Evolutionary conservation across 2,113 vertebrate species (phyloP).

Genomic region (Fulica atra): DNA sequence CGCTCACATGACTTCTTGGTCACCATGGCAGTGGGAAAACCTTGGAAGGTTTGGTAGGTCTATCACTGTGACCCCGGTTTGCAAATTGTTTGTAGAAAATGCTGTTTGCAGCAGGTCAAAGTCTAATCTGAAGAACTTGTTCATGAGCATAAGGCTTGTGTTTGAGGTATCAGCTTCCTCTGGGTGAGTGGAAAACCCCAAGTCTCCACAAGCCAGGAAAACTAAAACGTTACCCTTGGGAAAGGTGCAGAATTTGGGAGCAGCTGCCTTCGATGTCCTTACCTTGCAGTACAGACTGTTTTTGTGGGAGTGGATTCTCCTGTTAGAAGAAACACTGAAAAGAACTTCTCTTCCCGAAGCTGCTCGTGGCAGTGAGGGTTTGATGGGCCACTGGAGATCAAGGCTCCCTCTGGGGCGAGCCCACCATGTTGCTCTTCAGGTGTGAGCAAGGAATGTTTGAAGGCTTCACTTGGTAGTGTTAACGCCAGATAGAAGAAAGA

Average conservation of each 20-base stretch:
- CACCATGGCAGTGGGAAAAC: neutral
- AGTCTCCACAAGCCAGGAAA: neutral
- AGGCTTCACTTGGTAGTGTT: neutral
- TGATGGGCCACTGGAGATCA: neutral
- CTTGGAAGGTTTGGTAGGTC: neutral
- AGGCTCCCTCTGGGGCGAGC: neutral
- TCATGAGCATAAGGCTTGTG: neutral
- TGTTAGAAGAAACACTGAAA: neutral
- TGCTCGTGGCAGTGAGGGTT: neutral
- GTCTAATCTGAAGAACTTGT: neutral
- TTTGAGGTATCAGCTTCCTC: neutral
- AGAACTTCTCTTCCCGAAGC: neutral
- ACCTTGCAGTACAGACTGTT: neutral
- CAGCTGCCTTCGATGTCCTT: neutral
- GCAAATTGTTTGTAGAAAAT: neutral
- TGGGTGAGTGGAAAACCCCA: neutral
- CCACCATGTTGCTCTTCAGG: neutral
- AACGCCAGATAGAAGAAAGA: neutral
- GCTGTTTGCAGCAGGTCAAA: neutral
- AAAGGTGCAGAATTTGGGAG: neutral
- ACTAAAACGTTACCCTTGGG: neutral
- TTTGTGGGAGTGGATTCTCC: neutral
- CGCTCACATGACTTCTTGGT: neutral
- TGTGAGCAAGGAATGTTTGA: rapidly evolving
- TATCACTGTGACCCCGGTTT: neutral